Conservation (phyloP, 2,113 vertebrate genomes). For the Phyllostomus discolor region DNA sequence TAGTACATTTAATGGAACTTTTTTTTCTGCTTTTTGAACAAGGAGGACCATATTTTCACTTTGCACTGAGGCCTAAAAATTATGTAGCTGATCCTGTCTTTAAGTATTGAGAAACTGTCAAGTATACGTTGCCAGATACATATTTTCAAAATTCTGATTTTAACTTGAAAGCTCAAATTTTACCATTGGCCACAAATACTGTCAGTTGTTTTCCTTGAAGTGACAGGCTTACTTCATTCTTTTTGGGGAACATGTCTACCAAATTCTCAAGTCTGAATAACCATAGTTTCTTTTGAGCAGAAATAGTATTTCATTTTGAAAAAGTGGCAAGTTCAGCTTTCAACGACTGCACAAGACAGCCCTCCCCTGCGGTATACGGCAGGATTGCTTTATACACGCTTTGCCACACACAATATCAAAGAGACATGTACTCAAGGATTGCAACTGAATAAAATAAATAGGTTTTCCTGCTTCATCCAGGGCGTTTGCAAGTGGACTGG, state of each 20-base stretch:
- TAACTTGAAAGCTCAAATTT: constrained; percentile 48
- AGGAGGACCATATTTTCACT: not conserved
- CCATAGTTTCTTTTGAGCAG: not conserved
- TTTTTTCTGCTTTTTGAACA: not conserved
- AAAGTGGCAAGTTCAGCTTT: not conserved
- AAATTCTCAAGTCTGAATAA: constrained; percentile 2
- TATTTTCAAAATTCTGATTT: constrained; percentile 46
- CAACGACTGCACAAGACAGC: not conserved
- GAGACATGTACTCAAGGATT: not conserved
- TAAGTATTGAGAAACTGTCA: constrained; percentile 12
- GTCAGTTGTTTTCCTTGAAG: constrained; percentile 15
- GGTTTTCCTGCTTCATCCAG: not conserved
- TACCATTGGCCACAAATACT: constrained; percentile 34
- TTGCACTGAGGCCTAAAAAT: not conserved
- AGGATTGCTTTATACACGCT: not conserved
- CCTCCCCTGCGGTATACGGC: not conserved
- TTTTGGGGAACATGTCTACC: constrained; percentile 20
- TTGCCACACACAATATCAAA: not conserved
- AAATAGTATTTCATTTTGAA: not conserved
- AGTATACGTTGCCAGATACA: not conserved
- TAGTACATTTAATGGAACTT: not conserved
- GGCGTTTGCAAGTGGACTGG: not conserved
- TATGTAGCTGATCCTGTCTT: not conserved
- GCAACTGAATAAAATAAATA: not conserved
- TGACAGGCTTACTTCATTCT: constrained; percentile 10